Evolutionary conservation across 2,113 vertebrate genomes (phyloP).

Genomic region (Ia io): DNA sequence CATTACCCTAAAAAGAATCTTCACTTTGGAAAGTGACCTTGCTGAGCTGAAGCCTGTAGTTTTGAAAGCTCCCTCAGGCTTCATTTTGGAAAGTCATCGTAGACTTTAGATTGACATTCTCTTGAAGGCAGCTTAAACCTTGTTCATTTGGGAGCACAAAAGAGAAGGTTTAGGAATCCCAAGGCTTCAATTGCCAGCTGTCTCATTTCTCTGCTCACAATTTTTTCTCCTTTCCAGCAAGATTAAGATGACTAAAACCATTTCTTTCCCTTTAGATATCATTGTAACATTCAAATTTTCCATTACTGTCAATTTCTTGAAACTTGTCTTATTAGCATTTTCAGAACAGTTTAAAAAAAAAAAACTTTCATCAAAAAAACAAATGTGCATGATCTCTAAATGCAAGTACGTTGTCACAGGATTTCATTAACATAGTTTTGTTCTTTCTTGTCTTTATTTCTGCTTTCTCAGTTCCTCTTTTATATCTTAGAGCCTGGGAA

Average conservation of each 20-base stretch:
- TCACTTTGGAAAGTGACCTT: conserved; percentile 57
- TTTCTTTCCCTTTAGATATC: conserved; percentile 71
- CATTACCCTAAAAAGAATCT: conserved; percentile 32
- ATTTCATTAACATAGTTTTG: conserved; percentile 68
- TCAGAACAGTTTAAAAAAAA: conserved; percentile 49
- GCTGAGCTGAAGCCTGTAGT: conserved; percentile 16
- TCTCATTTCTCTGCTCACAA: conserved; percentile 56
- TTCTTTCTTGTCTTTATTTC: conserved; percentile 55
- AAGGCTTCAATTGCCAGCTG: conserved; percentile 56
- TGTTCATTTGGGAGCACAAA: conserved; percentile 55
- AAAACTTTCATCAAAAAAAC: conserved; percentile 59
- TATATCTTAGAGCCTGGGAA: conserved; percentile 23
- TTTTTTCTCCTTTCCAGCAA: conserved; percentile 47
- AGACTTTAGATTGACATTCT: conserved; percentile 64
- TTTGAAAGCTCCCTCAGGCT: conserved; percentile 45
- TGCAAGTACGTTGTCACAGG: conserved; percentile 60
- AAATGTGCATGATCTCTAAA: conserved; percentile 56
- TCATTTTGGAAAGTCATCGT: conserved; percentile 49
- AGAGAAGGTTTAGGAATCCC: conserved; percentile 55
- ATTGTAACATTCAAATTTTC: conserved; percentile 69
- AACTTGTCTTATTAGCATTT: conserved; percentile 76
- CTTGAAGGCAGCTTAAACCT: conserved; percentile 55
- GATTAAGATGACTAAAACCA: conserved; percentile 74
- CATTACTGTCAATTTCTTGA: conserved; percentile 75
- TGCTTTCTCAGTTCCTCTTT: conserved; percentile 40